These are phyloP conservation scores for Heliconius sara DNA, from an alignment of 2,888 invertebrate species.

Conservation along the genomic window DNA sequence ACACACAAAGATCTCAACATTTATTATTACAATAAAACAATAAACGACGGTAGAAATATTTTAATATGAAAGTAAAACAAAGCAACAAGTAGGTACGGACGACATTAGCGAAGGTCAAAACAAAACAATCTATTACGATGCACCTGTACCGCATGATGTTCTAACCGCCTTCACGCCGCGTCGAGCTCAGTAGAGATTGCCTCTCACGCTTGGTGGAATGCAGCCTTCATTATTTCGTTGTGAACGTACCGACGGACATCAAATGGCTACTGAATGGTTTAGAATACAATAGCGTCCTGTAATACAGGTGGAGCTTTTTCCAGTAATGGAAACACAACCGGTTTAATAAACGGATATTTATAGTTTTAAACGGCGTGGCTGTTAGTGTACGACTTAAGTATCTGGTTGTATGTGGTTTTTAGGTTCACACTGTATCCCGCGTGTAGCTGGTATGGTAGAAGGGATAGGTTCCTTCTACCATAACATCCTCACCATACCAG, in stretches of 20 bases:
- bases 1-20: background rate
- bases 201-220: constrained; percentile 60
- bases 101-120: constrained; percentile 11
- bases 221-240: constrained; percentile 62
- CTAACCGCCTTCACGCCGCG: constrained; percentile 39
- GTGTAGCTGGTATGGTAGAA: too few species aligned
- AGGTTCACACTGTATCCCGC: too few species aligned
- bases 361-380: background rate
- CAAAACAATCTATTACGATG: constrained; percentile 27
- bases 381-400: background rate
- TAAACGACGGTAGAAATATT: background rate
- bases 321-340: constrained; percentile 47
- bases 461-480: too few species aligned
- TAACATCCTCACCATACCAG: too few species aligned
- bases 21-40: background rate
- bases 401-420: too few species aligned
- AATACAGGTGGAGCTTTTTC: constrained; percentile 58
- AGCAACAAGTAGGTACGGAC: background rate
- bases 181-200: constrained; percentile 50
- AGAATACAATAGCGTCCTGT: constrained; percentile 51
- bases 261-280: constrained; percentile 47
- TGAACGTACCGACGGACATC: constrained; percentile 49
- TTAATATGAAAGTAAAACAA: constrained; percentile 8
- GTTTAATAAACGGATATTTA: constrained; percentile 39
- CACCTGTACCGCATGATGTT: constrained; percentile 8